Conservation (phyloP, 2,888 invertebrate genomes). For the Nowickia ferox region DNA sequence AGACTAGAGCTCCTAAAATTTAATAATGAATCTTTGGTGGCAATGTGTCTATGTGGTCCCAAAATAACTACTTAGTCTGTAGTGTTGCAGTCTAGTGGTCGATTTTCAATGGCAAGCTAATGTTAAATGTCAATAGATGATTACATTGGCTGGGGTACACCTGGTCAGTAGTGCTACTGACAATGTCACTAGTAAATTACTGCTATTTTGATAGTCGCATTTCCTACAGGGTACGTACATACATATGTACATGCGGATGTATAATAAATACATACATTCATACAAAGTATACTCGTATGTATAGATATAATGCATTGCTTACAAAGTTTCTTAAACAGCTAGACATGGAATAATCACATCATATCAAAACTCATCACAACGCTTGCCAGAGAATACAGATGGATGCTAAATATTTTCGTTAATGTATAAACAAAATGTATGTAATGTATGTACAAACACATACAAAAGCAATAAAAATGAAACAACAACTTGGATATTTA, state of each 20-base stretch:
- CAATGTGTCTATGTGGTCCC: no score
- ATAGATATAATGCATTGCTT: not conserved
- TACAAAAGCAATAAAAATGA: conserved; percentile 25
- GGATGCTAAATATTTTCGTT: conserved; percentile 3
- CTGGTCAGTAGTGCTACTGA: no score
- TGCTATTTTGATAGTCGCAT: no score
- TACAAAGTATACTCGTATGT: not conserved
- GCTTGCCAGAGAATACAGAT: conserved; percentile 38
- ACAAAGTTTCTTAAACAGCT: conserved; percentile 42
- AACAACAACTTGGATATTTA: conserved; percentile 9
- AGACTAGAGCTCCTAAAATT: no score
- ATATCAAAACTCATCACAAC: conserved; percentile 68
- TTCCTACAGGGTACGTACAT: no score
- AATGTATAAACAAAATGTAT: conserved; percentile 23
- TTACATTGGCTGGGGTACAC: no score
- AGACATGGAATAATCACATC: conserved; percentile 67
- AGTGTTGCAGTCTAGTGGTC: no score
- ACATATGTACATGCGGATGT: not conserved
- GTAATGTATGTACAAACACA: conserved; percentile 27
- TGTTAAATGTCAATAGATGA: no score
- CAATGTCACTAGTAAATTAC: no score
- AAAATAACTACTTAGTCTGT: no score
- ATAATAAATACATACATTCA: not conserved
- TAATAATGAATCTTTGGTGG: no score
- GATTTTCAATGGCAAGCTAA: no score